phyloP scores from a whole-genome alignment of 1,140 invertebrate genomes.

The Drosophila bocqueti region DNA sequence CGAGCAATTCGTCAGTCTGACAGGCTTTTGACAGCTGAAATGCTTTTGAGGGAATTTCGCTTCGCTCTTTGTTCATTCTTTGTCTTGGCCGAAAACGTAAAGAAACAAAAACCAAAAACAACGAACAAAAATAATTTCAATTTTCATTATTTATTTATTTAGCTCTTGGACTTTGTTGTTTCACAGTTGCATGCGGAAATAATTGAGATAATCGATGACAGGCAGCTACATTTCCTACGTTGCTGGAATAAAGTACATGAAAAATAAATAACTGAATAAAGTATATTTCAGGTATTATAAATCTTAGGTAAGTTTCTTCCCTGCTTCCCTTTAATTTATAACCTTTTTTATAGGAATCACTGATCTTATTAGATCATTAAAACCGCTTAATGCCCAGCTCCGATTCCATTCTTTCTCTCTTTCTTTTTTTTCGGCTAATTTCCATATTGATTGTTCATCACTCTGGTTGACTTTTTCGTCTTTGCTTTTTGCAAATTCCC shows the following conservation, averaged over 20 bases:
- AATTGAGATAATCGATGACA: constrained; percentile 54
- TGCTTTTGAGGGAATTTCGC: constrained; percentile 52
- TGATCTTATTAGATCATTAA: constrained; percentile 50
- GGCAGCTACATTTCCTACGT: constrained; percentile 32
- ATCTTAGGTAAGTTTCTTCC: not conserved
- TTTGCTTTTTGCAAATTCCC: constrained; percentile 25
- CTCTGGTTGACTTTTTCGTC: constrained; percentile 10
- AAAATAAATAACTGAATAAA: not conserved
- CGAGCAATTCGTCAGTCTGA: constrained; percentile 60
- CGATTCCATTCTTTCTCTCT: constrained; percentile 35
- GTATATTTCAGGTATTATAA: not conserved
- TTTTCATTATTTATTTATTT: constrained; percentile 53
- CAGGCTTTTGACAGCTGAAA: constrained; percentile 64
- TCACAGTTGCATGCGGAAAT: constrained; percentile 64
- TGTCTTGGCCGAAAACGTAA: constrained; percentile 34
- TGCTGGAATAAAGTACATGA: constrained; percentile 12
- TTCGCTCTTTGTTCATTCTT: constrained; percentile 57
- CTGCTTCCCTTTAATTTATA: not conserved
- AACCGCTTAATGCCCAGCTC: constrained; percentile 16
- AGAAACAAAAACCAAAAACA: not conserved
- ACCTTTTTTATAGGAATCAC: not conserved
- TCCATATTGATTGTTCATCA: constrained; percentile 71
- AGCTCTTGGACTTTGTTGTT: constrained; percentile 24
- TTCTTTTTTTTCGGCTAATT: constrained; percentile 54
- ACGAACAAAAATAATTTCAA: constrained; percentile 30